Evolutionary conservation across 2,113 vertebrate genomes (phyloP), one percentile per base, ranked within the genome.

Genomic region (Eira barbara): DNA sequence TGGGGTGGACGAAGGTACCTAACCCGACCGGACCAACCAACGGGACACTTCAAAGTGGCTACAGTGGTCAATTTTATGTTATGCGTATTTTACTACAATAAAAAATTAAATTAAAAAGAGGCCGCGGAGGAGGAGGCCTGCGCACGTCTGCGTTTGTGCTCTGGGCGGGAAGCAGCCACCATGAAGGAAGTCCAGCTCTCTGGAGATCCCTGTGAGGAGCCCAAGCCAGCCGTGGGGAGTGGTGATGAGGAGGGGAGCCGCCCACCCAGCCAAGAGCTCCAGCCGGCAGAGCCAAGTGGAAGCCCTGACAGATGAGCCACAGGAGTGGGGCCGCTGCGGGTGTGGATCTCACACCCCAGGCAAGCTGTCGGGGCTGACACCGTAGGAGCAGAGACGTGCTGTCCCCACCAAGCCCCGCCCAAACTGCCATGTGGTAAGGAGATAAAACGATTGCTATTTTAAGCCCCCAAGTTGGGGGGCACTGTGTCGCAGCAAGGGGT

Each of bases 241-340:
- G 27, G 74, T 7, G 1, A 21, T 0, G 0, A 4, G 31, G 10
- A 94, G 55, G 61, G 25, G n/a, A 55, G 13, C 47, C 87, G 0
- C 27, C 0, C 63, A 31, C 87, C 27, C 55, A 3, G 59, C 42
- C 63, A 3, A n/a, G 11, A 45, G 71, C 79, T 49, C 31, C 21
- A 14, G 21, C 7, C 0, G 47, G 67, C 2, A 34, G 25, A 69
- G 63, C 34, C 93, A 23, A 23, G 11, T 1, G 0, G 31, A 25
- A 61, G 36, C 25, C 49, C 20, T 0, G 9, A 17, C 23, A 6
- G 7, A 2, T 49, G 47, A 20, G 80, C 17, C 79, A 18, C 0
- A 8, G 86, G 78, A 13, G 21, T 3, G 12, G 74, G 71, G 55
- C 12, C 61, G 4, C 21, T 14, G 31, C 29, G 55, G 78, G 89